phyloP scores from a whole-genome alignment of 2,888 invertebrate genomes.

The Fragum sueziense region DNA sequence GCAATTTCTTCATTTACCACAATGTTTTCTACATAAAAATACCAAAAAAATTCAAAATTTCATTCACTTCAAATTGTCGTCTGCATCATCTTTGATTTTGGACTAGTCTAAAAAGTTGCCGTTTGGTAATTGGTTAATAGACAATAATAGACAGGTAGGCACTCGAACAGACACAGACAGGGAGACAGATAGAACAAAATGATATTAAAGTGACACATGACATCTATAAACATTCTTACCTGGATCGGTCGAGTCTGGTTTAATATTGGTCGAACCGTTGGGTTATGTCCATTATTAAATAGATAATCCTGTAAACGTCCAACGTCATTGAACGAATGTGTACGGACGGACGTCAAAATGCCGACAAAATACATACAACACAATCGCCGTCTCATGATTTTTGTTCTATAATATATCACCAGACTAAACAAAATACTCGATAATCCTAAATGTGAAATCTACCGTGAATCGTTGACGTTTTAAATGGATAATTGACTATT shows the following conservation, averaged over 20 bases:
- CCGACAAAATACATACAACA: not conserved
- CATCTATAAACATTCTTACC: not conserved
- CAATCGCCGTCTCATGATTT: no score
- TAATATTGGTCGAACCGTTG: not conserved
- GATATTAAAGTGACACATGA: not conserved
- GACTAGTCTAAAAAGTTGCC: not conserved
- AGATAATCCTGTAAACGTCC: not conserved
- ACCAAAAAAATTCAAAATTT: not conserved
- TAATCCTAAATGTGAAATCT: no score
- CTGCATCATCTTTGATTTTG: not conserved
- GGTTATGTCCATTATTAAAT: not conserved
- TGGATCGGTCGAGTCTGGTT: not conserved
- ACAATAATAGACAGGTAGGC: not conserved
- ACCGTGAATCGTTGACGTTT: no score
- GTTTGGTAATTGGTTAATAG: not conserved
- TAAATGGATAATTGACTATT: no score
- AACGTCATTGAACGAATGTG: not conserved
- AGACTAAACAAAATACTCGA: no score
- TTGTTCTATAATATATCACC: no score
- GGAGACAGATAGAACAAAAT: not conserved
- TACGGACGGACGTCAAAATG: not conserved
- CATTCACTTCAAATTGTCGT: not conserved
- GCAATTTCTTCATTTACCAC: conserved; percentile 7
- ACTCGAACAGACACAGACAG: not conserved
- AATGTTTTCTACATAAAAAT: not conserved